Evolutionary conservation across 2,888 invertebrate species (phyloP).

Genomic region (Hetaerina titia): DNA sequence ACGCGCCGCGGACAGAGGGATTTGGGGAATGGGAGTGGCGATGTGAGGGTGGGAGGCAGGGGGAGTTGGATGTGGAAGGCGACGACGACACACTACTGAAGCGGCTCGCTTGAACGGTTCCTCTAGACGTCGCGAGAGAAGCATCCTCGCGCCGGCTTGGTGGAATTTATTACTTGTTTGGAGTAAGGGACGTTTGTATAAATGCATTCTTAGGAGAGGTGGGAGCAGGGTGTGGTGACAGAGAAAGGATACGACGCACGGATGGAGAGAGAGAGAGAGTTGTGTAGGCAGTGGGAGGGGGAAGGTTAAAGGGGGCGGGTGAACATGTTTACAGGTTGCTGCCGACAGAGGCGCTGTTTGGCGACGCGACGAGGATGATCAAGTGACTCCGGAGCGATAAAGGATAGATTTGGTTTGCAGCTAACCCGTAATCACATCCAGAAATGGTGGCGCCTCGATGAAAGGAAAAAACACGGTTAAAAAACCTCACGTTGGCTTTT

Average conservation of each 20-base stretch:
- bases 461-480: not conserved
- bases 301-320: not conserved
- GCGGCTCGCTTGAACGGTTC: not conserved
- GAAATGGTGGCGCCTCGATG: slow-evolving; percentile 29
- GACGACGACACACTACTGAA: not conserved
- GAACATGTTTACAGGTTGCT: slow-evolving; percentile 40
- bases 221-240: not conserved
- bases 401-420: slow-evolving; percentile 6
- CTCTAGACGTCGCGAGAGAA: not conserved
- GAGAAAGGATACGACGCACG: not conserved
- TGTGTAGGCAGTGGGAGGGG: not conserved
- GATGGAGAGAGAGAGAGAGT: not conserved
- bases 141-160: not conserved
- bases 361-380: not conserved
- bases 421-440: not conserved
- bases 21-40: not conserved
- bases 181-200: not conserved
- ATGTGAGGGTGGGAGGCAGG: not conserved
- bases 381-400: not conserved
- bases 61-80: too few relatives aligned
- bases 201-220: not conserved
- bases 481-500: not conserved
- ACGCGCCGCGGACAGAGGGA: not conserved
- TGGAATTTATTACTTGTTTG: slow-evolving; percentile 54
- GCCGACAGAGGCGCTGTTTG: slow-evolving; percentile 3